Base-by-base conservation (phyloP, 1,140 invertebrate genomes). In the Drosophila asahinai region DNA sequence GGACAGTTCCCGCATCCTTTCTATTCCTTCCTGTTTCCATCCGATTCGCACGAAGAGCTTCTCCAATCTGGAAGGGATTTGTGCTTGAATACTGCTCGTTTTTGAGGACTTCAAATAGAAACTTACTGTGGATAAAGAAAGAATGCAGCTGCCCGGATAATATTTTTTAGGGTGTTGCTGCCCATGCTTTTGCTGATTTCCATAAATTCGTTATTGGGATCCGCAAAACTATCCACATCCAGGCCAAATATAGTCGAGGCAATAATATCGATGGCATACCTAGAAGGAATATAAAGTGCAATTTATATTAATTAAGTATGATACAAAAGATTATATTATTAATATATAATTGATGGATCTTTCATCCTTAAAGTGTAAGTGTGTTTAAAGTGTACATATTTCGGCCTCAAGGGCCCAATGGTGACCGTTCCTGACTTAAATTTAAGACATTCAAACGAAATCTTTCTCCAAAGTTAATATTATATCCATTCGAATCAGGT, bases 221-320 rank as follows among this genome's bases (percentile, higher is more conserved):
- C 71, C 5, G 80, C 78, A 27, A 93, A 92, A 51, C 91, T 92
- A 30, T 94, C 86, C 2, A 93, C 77, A 22, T 94, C 91, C 11
- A 93, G 66, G 3, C 93, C 94, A 64, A 94, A 93, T 45, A 92
- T 93, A 3, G 86, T 83, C 0, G 89, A 93, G 0, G 92, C 92
- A 47, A 94, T 93, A 12, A 94, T 93, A 59, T 94, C 94, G 6
- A 93, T 77, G 0, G 92, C 92, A 77, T 83, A 92, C 0, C 83
- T 87, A 3, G 1, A 12, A 17, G 0, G 0, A 25, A 54, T 3
- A 38, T 22, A 43, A 12, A 65, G 27, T 6, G 2, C 5, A n/a
- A 12, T 9, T 33, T 0, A 6, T 14, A 2, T 19, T 43, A 27
- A 14, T 61, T 33, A 9, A 22, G 19, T 22, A 22, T 22, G 19